These are phyloP conservation scores for Oasisia sp. DNA, from an alignment of 2,888 invertebrate species.

Conservation along the genomic window DNA sequence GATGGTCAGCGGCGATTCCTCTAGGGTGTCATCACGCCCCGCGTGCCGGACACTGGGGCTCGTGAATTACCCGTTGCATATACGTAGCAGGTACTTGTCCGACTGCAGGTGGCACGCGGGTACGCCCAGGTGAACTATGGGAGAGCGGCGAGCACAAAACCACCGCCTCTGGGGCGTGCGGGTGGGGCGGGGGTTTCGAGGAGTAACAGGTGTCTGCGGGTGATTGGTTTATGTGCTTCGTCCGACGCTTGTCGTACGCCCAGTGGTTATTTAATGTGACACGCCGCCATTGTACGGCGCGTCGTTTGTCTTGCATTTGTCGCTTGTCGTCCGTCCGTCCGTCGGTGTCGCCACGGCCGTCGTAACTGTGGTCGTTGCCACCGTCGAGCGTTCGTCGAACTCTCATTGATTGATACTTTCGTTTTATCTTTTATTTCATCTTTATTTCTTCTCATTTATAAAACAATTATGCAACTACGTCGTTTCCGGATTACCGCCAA, in stretches of 20 bases:
- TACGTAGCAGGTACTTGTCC: neutral
- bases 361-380: neutral
- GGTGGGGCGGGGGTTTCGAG: neutral
- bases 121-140: neutral
- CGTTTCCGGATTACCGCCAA: no score
- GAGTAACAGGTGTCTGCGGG: neutral
- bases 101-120: slow-evolving; percentile 3
- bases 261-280: slow-evolving; percentile 13
- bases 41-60: neutral
- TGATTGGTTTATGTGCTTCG: neutral
- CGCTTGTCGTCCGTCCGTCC: neutral
- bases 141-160: neutral
- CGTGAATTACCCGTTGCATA: slow-evolving; percentile 3
- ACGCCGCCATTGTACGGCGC: neutral
- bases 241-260: neutral
- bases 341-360: neutral
- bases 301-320: neutral
- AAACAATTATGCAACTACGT: no score
- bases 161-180: neutral
- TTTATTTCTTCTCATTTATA: no score
- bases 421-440: neutral
- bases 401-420: neutral
- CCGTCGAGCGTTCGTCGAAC: neutral
- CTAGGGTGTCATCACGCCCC: neutral
- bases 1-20: slow-evolving; percentile 1